Percentiles rank a stretch among this genome's conserved stretches.
These are phyloP conservation scores for Drosophila seclusa DNA, from an alignment of 2,888 invertebrate species.

Conservation along the genomic window DNA sequence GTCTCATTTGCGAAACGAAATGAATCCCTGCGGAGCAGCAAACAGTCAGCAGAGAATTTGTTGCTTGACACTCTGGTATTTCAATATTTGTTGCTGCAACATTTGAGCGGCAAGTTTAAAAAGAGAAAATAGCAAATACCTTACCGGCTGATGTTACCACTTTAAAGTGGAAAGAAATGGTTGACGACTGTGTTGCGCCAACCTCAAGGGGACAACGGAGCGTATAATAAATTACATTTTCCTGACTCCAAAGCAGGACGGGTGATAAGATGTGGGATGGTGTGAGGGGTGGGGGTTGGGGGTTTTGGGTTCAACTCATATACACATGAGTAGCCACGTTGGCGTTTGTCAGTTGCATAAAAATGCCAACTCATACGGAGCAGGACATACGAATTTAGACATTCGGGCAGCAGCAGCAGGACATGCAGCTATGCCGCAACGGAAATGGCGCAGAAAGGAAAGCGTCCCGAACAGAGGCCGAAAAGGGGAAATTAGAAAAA, in stretches of 20 bases:
- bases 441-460: constrained; percentile 76
- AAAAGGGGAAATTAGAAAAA: constrained; percentile 75
- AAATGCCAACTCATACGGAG: constrained; percentile 76
- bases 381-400: constrained; percentile 65
- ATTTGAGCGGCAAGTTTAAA: constrained; percentile 9
- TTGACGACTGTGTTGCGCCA: constrained; percentile 24
- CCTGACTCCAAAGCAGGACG: constrained; percentile 10
- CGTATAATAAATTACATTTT: constrained; percentile 76
- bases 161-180: constrained; percentile 37
- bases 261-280: not conserved
- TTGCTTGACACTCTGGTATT: constrained; percentile 19
- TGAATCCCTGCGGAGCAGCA: constrained; percentile 3
- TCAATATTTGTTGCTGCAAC: constrained; percentile 28
- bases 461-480: constrained; percentile 30
- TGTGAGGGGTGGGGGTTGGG: not conserved
- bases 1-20: constrained; percentile 15
- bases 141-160: constrained; percentile 24
- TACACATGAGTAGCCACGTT: constrained; percentile 55
- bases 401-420: constrained; percentile 61
- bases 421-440: constrained; percentile 69
- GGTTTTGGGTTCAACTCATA: constrained; percentile 20
- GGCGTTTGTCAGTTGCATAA: constrained; percentile 78
- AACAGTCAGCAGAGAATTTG: not conserved
- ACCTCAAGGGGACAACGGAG: constrained; percentile 58
- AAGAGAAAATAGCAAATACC: not conserved